phyloP scores from a whole-genome alignment of 2,888 invertebrate species.

The Tinea semifulvella region DNA sequence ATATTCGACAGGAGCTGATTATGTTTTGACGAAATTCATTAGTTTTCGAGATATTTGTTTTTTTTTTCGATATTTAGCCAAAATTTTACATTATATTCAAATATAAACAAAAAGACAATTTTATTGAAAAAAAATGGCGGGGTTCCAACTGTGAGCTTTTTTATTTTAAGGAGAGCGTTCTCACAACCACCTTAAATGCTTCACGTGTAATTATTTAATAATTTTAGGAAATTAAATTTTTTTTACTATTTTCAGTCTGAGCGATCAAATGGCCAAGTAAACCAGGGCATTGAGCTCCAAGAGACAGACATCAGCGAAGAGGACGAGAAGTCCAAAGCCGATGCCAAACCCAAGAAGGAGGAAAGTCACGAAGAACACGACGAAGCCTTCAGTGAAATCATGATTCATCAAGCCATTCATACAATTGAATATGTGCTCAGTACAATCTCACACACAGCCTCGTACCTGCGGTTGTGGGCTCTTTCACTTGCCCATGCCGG shows the following conservation, averaged over 20 bases:
- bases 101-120: too few relatives aligned
- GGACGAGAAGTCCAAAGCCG: neutral
- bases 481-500: slow-evolving; percentile 94
- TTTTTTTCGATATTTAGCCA: too few relatives aligned
- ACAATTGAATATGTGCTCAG: slow-evolving; percentile 97
- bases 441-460: slow-evolving; percentile 96
- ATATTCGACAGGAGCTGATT: too few relatives aligned
- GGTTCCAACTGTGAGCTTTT: too few relatives aligned
- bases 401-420: slow-evolving; percentile 95
- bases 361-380: slow-evolving; percentile 50
- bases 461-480: slow-evolving; percentile 96
- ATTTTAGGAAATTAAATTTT: neutral
- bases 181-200: too few relatives aligned
- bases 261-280: slow-evolving; percentile 69
- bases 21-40: too few relatives aligned
- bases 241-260: slow-evolving; percentile 35
- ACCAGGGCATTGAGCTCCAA: slow-evolving; percentile 73
- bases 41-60: too few relatives aligned
- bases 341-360: slow-evolving; percentile 15
- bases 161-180: too few relatives aligned
- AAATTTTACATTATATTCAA: too few relatives aligned
- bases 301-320: slow-evolving; percentile 29
- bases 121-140: too few relatives aligned
- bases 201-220: too few relatives aligned
- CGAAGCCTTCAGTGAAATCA: slow-evolving; percentile 84